Conservation (phyloP, 2,888 invertebrate genomes). For the Hetaerina titia region DNA sequence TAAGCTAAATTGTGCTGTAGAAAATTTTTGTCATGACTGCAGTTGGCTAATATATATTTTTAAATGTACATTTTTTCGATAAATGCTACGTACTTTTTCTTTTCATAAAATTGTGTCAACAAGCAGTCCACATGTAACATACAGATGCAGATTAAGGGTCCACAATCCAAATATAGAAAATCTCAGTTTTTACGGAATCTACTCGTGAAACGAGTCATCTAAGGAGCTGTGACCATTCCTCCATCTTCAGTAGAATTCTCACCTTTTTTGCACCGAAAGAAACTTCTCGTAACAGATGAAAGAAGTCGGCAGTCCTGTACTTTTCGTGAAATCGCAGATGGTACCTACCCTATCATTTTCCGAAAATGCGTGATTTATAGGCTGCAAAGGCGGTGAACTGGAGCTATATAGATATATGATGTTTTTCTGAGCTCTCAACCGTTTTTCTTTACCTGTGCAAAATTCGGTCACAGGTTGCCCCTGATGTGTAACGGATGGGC, state of each 20-base stretch:
- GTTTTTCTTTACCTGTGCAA: constrained; percentile 10
- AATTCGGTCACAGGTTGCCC: constrained; percentile 8
- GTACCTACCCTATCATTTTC: constrained; percentile 5
- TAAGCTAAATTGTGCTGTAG: no score
- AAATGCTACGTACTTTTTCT: no score
- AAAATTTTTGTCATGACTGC: no score
- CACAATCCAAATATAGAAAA: no score
- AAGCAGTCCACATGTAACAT: no score
- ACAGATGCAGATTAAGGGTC: no score
- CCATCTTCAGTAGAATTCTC: background rate
- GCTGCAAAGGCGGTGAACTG: background rate
- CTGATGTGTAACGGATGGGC: constrained; percentile 29
- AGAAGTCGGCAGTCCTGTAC: background rate
- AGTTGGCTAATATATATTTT: no score
- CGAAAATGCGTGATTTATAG: constrained; percentile 31
- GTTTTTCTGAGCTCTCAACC: background rate
- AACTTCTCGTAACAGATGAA: background rate
- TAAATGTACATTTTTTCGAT: no score
- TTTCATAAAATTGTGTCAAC: no score
- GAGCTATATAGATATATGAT: background rate
- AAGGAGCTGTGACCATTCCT: background rate
- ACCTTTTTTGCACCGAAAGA: background rate
- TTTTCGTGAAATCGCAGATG: constrained; percentile 23
- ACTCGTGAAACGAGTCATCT: background rate
- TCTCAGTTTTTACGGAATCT: background rate